Conservation (phyloP, 2,888 invertebrate species). For the Cantharis flavilabris region DNA sequence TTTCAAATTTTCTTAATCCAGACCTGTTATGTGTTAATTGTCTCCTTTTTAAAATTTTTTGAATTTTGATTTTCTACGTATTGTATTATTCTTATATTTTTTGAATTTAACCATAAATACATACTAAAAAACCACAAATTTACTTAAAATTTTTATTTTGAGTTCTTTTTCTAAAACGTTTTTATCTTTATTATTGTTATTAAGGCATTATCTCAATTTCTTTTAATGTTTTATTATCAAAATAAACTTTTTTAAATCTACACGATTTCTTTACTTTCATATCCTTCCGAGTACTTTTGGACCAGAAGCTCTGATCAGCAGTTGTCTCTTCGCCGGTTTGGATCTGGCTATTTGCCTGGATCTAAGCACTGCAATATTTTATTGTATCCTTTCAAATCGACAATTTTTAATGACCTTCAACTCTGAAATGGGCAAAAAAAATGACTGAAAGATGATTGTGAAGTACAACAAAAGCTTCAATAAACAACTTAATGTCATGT, state of each 20-base stretch:
- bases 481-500: constrained; percentile 3
- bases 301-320: background rate
- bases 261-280: background rate
- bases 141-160: too few relatives aligned
- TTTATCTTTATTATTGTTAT: background rate
- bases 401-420: background rate
- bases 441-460: background rate
- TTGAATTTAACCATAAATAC: too few relatives aligned
- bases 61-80: too few relatives aligned
- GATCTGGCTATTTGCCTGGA: background rate
- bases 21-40: too few relatives aligned
- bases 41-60: too few relatives aligned
- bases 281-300: background rate
- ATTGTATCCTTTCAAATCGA: background rate
- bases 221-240: background rate
- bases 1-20: too few relatives aligned
- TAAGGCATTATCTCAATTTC: background rate
- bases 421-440: background rate
- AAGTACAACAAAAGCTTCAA: background rate
- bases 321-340: background rate
- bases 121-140: too few relatives aligned
- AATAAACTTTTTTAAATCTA: background rate
- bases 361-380: background rate
- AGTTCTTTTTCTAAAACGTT: too few relatives aligned
- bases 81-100: too few relatives aligned